Base-by-base conservation (phyloP, 2,797 vertebrate genomes). In the Malacoraja senta region DNA sequence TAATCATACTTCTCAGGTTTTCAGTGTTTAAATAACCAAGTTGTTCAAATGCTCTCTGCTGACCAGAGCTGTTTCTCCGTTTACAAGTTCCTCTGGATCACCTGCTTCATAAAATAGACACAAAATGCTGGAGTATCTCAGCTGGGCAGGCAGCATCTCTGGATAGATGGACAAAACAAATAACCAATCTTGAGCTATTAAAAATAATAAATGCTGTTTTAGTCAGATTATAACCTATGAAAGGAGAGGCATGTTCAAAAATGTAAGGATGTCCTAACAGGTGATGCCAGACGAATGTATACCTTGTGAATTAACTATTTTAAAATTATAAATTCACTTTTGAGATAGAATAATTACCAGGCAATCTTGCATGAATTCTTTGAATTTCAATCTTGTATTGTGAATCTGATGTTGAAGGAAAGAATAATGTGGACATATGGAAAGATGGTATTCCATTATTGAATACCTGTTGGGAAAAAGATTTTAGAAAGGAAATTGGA, bases 401-500 rank as follows among this genome's bases (percentile, higher is more conserved):
- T 12, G 90, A 72, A 74, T 91, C 24, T 74, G 88, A 76, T 53
- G 35, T 26, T 92, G 76, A 76, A 53, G 74, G 44, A 58, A 76
- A 58, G 90, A 26, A 72, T 92, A 92, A 76, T 53, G 10, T 26
- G 1, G 72, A 38, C 71, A 72, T 58, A 76, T 44, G 38, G 90
- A 76, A 53, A 29, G 90, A 29, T 44, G 10, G 71, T 53, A 32
- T n/a, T 88, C 61, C 35, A 92, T 58, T 92, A 92, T 53, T 92
- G 90, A 92, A 92, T 76, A 92, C 90, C 90, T 92, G 90, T 92
- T 92, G 90, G 68, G 68, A 65, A 91, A 53, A 74, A 53, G 90
- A 44, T 91, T 95, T 53, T 96, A 95, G 94, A 94, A 95, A 94
- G 94, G 94, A 95, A 95, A 96, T 95, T 95, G 94, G 95, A 96